Conservation (phyloP, 2,113 vertebrate species). For the Pampusana beccarii region DNA sequence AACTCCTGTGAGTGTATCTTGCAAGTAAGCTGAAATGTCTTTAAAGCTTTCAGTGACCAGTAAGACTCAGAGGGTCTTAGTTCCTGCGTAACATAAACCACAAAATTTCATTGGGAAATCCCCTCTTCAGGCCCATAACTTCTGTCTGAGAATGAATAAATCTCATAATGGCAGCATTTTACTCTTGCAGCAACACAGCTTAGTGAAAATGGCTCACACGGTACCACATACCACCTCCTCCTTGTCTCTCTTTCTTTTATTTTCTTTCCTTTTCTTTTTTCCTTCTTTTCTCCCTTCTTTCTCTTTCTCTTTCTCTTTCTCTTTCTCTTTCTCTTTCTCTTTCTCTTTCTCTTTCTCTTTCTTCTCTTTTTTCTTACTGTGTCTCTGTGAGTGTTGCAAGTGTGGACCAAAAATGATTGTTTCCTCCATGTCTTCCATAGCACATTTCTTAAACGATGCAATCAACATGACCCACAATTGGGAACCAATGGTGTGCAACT, state of each 20-base stretch:
- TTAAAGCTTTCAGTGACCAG: not conserved
- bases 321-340: too few species aligned
- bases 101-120: not conserved
- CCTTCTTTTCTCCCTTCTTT: too few species aligned
- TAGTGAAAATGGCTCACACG: not conserved
- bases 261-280: too few species aligned
- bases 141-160: not conserved
- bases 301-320: too few species aligned
- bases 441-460: not conserved
- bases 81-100: not conserved
- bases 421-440: not conserved
- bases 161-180: not conserved
- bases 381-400: not conserved
- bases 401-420: not conserved
- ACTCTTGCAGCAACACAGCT: not conserved
- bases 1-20: not conserved
- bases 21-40: not conserved
- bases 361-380: not conserved
- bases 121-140: not conserved
- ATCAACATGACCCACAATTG: not conserved
- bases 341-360: not conserved
- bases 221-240: not conserved
- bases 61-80: not conserved
- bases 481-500: not conserved
- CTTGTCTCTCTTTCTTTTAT: not conserved